phyloP scores from a whole-genome alignment of 2,888 invertebrate species.

The Sabellastarte sp. region DNA sequence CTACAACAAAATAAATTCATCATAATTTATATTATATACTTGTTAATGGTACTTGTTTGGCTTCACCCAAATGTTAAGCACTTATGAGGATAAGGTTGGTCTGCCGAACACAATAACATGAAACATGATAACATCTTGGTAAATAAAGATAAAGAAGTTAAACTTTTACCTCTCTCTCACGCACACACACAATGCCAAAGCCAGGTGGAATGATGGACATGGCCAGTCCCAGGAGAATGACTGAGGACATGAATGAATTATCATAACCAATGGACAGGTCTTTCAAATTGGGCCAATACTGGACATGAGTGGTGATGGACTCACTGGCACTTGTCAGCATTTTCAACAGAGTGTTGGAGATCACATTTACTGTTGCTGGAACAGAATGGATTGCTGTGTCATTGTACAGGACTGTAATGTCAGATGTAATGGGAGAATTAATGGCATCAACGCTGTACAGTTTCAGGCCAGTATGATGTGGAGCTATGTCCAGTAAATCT shows the following conservation, averaged over 20 bases:
- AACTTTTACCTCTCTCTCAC: slow-evolving; percentile 83
- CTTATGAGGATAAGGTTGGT: no score
- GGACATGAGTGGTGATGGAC: slow-evolving; percentile 5
- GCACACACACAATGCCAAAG: slow-evolving; percentile 77
- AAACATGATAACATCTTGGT: no score
- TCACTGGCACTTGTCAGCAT: slow-evolving; percentile 1
- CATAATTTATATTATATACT: no score
- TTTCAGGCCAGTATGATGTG: slow-evolving; percentile 22
- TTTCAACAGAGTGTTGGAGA: slow-evolving; percentile 36
- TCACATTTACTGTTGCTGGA: slow-evolving; percentile 64
- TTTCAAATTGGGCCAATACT: slow-evolving; percentile 15
- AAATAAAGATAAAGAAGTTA: no score
- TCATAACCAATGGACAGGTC: slow-evolving; percentile 62
- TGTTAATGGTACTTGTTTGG: no score
- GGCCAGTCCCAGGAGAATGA: slow-evolving; percentile 77
- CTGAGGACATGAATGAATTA: slow-evolving; percentile 72
- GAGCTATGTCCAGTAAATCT: slow-evolving; percentile 11
- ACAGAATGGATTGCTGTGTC: slow-evolving; percentile 78
- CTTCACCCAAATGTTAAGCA: no score
- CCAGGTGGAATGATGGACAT: slow-evolving; percentile 77
- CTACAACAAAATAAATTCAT: no score
- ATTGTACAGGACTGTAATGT: slow-evolving; percentile 61
- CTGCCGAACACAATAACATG: no score
- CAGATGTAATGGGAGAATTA: no score
- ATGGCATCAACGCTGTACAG: slow-evolving; percentile 6